A percentile compares a stretch with the other conserved stretches of the same genome.
Evolutionary conservation across 2,888 invertebrate species (phyloP).

Genomic region (Crossocerus cetratus): DNA sequence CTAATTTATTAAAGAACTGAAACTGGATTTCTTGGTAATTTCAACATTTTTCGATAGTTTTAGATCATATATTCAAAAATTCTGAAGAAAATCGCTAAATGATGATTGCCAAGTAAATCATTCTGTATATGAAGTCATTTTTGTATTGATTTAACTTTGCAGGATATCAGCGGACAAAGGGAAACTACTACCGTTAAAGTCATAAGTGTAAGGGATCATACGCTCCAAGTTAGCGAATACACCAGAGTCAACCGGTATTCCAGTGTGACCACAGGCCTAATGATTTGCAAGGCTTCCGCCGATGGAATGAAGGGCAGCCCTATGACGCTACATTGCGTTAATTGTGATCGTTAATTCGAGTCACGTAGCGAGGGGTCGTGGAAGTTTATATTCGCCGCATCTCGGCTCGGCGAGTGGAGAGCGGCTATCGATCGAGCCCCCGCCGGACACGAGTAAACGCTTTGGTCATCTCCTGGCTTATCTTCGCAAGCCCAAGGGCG

Average conservation of each 20-base stretch:
- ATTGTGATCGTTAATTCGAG: constrained; percentile 69
- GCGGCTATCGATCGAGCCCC: constrained; percentile 54
- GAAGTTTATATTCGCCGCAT: constrained; percentile 54
- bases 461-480: constrained; percentile 52
- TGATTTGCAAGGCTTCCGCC: constrained; percentile 40
- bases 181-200: too few species aligned
- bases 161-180: too few species aligned
- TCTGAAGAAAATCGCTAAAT: too few species aligned
- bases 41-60: too few species aligned
- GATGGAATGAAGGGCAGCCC: constrained; percentile 21
- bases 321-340: constrained; percentile 51
- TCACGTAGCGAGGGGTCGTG: constrained; percentile 63
- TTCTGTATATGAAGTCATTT: too few species aligned
- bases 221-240: too few species aligned
- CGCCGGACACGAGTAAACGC: constrained; percentile 43
- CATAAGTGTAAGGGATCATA: too few species aligned
- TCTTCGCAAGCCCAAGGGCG: constrained; percentile 38
- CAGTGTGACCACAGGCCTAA: constrained; percentile 31
- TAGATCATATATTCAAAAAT: too few species aligned
- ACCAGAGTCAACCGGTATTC: constrained; percentile 20
- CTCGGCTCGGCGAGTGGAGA: constrained; percentile 29
- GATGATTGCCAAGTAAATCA: too few species aligned
- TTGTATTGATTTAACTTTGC: too few species aligned
- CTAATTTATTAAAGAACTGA: too few species aligned
- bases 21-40: too few species aligned